Base-by-base conservation (phyloP, 2,888 invertebrate genomes). In the Hoplodrina blanda region DNA sequence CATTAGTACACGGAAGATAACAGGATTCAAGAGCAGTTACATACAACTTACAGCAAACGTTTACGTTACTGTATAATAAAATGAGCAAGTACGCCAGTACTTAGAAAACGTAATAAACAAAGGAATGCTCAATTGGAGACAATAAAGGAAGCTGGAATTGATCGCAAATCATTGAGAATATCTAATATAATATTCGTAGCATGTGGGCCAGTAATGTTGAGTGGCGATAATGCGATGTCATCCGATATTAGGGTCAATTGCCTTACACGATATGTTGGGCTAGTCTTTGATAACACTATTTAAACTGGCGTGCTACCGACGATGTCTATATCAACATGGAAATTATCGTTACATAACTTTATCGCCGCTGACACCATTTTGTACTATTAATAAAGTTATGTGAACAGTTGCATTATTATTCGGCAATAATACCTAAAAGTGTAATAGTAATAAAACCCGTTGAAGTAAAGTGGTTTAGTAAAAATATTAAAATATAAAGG, bases 201-300 rank as follows among this genome's bases (percentile, higher is more conserved):
- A 83, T 81, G 85, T 73, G 78, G 68, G 63, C 67, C 62, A 76
- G 66, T 76, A 81, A 85, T 73, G 75, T 88, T 83, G 83, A 86
- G 85, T 86, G 83, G 86, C 85, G 89, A 91, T 90, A 91, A 89
- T 91, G 88, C 87, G 85, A 87, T 88, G 89, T 91, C 90, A 89
- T 91, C 89, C 83, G 87, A 90, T 91, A 94, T 92, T 91, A 91
- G 86, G 93, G 94, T 93, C 94, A 93, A 93, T 92, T 93, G 92
- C 91, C 90, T 84, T 85, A 76, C 80, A 81, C 83, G 86, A 85
- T 83, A 85, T 89, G 90, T 91, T 90, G 89, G 90, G 90, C 88
- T 91, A 91, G 91, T 88, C 91, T 88, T 84, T 85, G 93, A 94
- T 94, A 94, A 92, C 89, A 87, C 84, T 92, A 87, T 92, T 91